Evolutionary conservation across 1,140 invertebrate genomes (phyloP).

Genomic region (Bombus vancouverensis): DNA sequence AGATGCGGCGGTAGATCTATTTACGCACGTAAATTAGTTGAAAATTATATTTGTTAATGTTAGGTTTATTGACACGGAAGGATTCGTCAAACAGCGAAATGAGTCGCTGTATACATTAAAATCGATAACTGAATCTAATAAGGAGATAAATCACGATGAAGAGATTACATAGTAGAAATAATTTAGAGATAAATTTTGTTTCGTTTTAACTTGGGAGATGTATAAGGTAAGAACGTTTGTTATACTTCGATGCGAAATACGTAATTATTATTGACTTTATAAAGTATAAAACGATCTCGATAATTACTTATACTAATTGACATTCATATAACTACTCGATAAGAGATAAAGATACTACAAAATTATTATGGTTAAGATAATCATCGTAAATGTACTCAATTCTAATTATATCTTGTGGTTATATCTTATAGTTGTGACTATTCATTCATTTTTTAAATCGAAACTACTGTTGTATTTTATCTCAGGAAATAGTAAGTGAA

Average conservation of each 20-base stretch:
- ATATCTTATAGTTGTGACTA: too few relatives aligned
- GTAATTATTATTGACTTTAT: too few relatives aligned
- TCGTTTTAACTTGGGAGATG: background rate
- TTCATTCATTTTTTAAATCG: background rate
- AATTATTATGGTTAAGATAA: too few relatives aligned
- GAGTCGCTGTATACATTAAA: background rate
- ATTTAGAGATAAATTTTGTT: background rate
- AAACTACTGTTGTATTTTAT: background rate
- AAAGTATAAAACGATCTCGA: too few relatives aligned
- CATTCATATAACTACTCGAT: background rate
- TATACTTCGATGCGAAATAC: background rate
- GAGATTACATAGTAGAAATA: background rate
- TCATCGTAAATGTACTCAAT: too few relatives aligned
- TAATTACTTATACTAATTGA: background rate
- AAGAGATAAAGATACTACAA: background rate
- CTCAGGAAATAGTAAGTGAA: background rate
- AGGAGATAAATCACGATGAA: background rate
- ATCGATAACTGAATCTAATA: background rate
- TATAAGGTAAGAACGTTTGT: too few relatives aligned
- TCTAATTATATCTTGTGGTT: too few relatives aligned
- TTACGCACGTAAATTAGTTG: background rate
- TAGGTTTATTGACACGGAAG: background rate
- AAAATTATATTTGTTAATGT: conserved; percentile 7
- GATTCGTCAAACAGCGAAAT: background rate
- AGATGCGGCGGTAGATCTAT: background rate